These are phyloP conservation scores for Drosophila ironensis DNA, from an alignment of 1,140 invertebrate species.

Conservation along the genomic window DNA sequence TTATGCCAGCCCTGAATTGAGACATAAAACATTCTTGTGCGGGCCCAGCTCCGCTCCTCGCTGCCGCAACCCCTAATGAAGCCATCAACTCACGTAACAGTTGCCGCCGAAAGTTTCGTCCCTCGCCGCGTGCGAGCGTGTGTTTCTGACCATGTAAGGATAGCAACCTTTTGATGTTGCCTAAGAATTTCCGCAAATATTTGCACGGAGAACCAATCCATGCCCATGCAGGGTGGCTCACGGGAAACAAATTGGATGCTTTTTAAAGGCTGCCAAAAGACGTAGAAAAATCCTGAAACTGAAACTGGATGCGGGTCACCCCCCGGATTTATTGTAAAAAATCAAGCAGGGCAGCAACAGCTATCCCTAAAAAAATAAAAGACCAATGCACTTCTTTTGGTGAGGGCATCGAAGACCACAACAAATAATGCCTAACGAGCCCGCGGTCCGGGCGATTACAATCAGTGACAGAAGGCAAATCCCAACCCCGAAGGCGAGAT, in stretches of 20 bases:
- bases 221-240: conserved; percentile 24
- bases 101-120: conserved; percentile 50
- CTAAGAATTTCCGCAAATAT: conserved; percentile 71
- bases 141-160: conserved; percentile 68
- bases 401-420: conserved; percentile 24
- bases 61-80: conserved; percentile 64
- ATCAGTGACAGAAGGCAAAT: conserved; percentile 75
- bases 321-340: conserved; percentile 56
- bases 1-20: conserved; percentile 60
- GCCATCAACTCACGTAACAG: conserved; percentile 63
- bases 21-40: conserved; percentile 61
- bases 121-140: conserved; percentile 22
- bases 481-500: conserved; percentile 32
- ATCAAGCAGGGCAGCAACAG: conserved; percentile 43
- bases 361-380: conserved; percentile 45
- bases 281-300: conserved; percentile 40
- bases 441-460: conserved; percentile 61
- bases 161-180: conserved; percentile 58
- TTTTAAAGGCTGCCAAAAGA: conserved; percentile 50
- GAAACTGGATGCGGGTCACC: conserved; percentile 54
- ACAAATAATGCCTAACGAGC: conserved; percentile 71
- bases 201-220: conserved; percentile 45
- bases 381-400: conserved; percentile 55
- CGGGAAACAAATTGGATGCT: conserved; percentile 20
- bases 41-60: neutral